These are phyloP conservation scores for Pterophyllum scalare DNA, from an alignment of 2,113 vertebrate genomes.

Conservation along the genomic window DNA sequence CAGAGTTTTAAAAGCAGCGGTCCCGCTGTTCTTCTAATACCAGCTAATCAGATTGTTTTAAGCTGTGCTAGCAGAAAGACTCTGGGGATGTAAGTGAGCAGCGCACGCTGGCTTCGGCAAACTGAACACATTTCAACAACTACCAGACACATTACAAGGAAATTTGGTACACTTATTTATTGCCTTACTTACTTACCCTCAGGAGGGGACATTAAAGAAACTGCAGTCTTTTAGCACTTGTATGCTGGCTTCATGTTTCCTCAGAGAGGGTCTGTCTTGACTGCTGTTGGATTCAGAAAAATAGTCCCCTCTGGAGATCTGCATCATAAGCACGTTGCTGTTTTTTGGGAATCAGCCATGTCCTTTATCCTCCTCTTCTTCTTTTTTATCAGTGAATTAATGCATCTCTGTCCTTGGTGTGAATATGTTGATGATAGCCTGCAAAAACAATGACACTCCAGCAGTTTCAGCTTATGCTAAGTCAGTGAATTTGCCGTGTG, in stretches of 20 bases:
- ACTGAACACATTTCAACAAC: not conserved
- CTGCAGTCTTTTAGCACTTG: not conserved
- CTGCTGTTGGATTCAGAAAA: fast-evolving
- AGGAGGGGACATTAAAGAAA: not conserved
- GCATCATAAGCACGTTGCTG: not conserved
- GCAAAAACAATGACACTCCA: not conserved
- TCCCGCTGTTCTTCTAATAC: not conserved
- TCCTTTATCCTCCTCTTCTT: too few relatives aligned
- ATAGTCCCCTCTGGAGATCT: fast-evolving
- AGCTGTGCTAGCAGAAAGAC: not conserved
- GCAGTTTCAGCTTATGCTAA: not conserved
- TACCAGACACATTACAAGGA: not conserved
- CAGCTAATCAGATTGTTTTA: not conserved
- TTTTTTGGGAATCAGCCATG: fast-evolving
- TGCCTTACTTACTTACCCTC: not conserved
- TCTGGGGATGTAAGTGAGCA: not conserved
- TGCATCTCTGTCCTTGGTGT: too few relatives aligned
- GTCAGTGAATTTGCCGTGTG: not conserved
- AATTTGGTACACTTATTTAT: not conserved
- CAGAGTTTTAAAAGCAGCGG: not conserved
- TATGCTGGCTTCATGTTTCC: not conserved
- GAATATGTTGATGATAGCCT: not conserved
- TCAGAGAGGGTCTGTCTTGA: not conserved
- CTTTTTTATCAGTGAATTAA: too few relatives aligned
- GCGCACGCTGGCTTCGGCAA: not conserved